Evolutionary conservation across 2,888 invertebrate species (phyloP), one percentile per base, ranked within the genome.

Genomic region (Cetonia aurata): DNA sequence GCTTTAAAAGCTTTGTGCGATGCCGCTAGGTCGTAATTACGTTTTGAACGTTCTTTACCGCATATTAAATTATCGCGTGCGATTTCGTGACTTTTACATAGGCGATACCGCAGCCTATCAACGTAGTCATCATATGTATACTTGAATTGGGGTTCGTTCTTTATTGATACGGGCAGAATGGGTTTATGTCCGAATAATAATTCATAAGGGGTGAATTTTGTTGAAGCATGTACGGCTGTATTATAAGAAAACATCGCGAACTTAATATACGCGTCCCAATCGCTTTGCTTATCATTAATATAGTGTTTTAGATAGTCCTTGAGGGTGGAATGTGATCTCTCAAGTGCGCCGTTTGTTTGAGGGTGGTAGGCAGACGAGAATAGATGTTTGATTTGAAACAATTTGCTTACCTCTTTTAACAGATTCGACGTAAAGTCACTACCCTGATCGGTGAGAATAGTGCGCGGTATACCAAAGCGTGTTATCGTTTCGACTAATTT

Each of bases 261-360:
- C n/a, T 31, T 31, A 44, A 48, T 71, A 72, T 10, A 71, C 56
- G 46, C 59, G 55, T 71, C 69, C 69, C 73, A 73, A 59, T 71
- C 55, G 15, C 25, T 71, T 70, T 76, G 75, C 4, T 77, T 67
- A 15, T 66, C 8, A 3, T 76, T 76, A 0, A 80, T 77, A 59
- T 75, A 80, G 60, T 79, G 76, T 71, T 77, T 76, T 1, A 83
- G 19, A 67, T 79, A 79, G 13, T 79, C 78, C 2, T 71, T 73
- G 13, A 81, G 59, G 0, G 79, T 79, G 9, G 73, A 56, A 59
- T 82, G 81, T 17, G 74, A 75, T 19, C 81, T 66, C 71, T 81
- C 82, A 12, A 80, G 50, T 2, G 77, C 76, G 0, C 80, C 78
- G 15, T 79, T 80, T 4, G 70, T 75, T 72, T 79, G 74, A 1